Conservation (phyloP, 2,888 invertebrate genomes). For the Tuberolachnus salignus region DNA sequence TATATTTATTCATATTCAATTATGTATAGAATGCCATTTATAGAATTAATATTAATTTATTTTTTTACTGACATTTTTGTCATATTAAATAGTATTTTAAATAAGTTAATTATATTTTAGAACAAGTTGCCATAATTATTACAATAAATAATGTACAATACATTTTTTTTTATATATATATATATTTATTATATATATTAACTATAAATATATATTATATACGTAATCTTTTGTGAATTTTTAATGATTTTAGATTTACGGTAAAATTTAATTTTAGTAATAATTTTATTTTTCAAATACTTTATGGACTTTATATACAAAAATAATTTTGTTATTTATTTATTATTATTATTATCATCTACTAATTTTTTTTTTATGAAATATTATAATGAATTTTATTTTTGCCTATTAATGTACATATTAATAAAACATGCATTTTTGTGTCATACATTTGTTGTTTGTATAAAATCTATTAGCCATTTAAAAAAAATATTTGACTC, state of each 20-base stretch:
- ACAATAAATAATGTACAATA: background rate
- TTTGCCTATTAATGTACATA: background rate
- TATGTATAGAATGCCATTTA: constrained; percentile 8
- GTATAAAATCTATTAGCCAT: background rate
- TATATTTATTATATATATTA: too few relatives aligned
- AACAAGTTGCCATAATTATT: constrained; percentile 13
- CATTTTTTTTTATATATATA: background rate
- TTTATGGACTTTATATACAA: background rate
- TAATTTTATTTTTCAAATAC: background rate
- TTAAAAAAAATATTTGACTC: too few relatives aligned
- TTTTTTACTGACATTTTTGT: constrained; percentile 37
- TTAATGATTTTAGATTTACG: constrained; percentile 22
- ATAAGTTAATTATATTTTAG: constrained; percentile 30
- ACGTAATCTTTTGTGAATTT: constrained; percentile 7
- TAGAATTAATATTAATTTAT: constrained; percentile 25
- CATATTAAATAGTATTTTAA: constrained; percentile 8
- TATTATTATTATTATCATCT: background rate
- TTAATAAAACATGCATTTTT: background rate
- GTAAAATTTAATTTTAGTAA: constrained; percentile 11
- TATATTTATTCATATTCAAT: constrained; percentile 23
- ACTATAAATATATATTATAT: too few relatives aligned
- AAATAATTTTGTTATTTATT: constrained; percentile 11
- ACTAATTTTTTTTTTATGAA: background rate
- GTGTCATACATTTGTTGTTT: constrained; percentile 11
- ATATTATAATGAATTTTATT: constrained; percentile 18